Evolutionary conservation across 2,797 vertebrate genomes (phyloP), one percentile per base, ranked within the genome.

Genomic region (Megaceryle alcyon): DNA sequence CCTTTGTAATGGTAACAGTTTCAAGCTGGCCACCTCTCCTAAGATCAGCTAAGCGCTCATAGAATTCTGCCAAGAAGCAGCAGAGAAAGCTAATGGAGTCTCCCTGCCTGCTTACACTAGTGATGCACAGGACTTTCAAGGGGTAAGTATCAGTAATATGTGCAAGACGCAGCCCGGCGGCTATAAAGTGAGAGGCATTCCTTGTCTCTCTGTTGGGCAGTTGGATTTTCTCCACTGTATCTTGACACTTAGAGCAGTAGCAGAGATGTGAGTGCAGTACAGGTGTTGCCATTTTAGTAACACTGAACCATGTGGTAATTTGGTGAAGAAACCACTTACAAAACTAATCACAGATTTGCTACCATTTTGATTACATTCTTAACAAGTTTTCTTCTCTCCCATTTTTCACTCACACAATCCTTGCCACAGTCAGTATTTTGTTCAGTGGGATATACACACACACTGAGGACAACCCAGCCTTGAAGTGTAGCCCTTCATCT

Each of bases 271-370:
- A 82, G 12, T 53, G 31, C 10, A 9, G 35, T 72, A 35, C 18
- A 49, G 39, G 37, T 81, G 35, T 19, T 91, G 61, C 65, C 28
- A 63, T 65, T 85, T 81, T 39, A 86, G 5, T 21, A 79, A 37
- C 28, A 56, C 28, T 28, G 28, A 91, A 49, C 25, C 61, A 49
- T 0, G 1, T 2, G 3, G 15, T 54, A 85, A 63, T 82, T 78
- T 63, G 54, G 48, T 61, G 88, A 81, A 85, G 84, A 93, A 85
- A 88, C 6, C 46, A 46, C 21, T 69, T 46, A 21, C 6, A 92
- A 78, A 90, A 48, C 41, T 53, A 61, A 49, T 44, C 43, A 78
- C 1, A 0, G 33, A 66, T 61, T 48, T 69, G 31, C 31, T 82
- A 48, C 29, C 19, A 29, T 39, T 76, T 85, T 80, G 29, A 6